These are phyloP conservation scores for Agriopis marginaria DNA, from an alignment of 2,888 invertebrate genomes.

Conservation along the genomic window DNA sequence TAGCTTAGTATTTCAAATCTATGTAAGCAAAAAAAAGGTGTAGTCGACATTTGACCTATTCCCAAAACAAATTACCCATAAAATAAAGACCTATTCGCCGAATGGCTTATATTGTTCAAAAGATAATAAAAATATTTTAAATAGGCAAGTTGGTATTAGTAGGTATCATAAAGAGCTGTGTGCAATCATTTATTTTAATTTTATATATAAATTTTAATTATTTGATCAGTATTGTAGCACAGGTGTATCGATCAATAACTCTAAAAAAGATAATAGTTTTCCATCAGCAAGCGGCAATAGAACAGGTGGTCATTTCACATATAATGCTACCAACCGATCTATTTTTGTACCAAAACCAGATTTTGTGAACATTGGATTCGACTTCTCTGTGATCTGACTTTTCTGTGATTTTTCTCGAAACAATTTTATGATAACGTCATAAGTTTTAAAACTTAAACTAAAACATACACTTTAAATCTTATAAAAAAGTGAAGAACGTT, in stretches of 20 bases:
- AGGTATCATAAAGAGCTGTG: background rate
- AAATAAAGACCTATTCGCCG: too few species aligned
- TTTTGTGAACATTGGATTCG: conserved; percentile 18
- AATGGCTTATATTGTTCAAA: too few species aligned
- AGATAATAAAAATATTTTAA: too few species aligned
- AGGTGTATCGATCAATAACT: conserved; percentile 12
- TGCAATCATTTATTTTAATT: background rate
- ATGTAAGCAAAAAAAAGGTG: too few species aligned
- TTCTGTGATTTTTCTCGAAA: conserved; percentile 12
- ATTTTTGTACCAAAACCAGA: conserved; percentile 27
- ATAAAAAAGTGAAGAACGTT: too few species aligned
- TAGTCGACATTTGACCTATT: too few species aligned
- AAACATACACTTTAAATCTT: background rate
- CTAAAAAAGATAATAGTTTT: conserved; percentile 11
- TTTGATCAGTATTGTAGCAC: conserved; percentile 1
- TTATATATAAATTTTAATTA: background rate
- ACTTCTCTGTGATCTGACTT: too few species aligned
- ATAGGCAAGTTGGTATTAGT: background rate
- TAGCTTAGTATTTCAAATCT: too few species aligned
- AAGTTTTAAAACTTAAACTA: too few species aligned
- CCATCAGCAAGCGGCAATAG: conserved; percentile 9
- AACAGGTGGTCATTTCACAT: conserved; percentile 14
- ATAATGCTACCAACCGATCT: conserved; percentile 17
- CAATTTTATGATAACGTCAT: background rate
- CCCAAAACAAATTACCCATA: too few species aligned